phyloP scores from a whole-genome alignment of 2,113 vertebrate species.

The Microcebus griseorufus region DNA sequence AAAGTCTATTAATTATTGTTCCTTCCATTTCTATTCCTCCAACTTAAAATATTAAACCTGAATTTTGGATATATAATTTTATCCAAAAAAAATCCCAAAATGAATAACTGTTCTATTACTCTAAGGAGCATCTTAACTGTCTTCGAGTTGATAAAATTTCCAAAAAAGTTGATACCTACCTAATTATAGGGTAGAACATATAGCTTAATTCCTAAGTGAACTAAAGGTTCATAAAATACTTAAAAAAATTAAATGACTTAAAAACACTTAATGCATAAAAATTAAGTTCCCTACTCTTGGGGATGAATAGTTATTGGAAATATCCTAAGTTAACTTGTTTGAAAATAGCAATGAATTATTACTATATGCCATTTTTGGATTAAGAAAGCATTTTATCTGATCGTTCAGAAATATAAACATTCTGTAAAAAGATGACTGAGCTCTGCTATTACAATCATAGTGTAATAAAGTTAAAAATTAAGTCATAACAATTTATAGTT shows the following conservation, averaged over 20 bases:
- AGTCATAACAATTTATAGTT: neutral
- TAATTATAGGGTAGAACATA: neutral
- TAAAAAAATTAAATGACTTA: neutral
- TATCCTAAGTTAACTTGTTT: neutral
- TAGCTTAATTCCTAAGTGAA: conserved; percentile 18
- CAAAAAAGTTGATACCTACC: neutral
- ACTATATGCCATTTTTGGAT: neutral
- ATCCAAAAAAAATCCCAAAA: neutral
- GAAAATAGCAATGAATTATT: conserved; percentile 29
- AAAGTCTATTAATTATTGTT: conserved; percentile 38
- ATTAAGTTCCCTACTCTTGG: neutral
- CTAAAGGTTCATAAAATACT: conserved; percentile 41
- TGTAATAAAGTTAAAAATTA: neutral
- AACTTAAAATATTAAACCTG: conserved; percentile 36
- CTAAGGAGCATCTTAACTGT: neutral
- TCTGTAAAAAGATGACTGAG: neutral
- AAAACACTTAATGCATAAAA: too few species aligned
- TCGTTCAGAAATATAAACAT: neutral
- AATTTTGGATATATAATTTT: conserved; percentile 32
- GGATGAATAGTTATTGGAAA: neutral
- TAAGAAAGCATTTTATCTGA: neutral
- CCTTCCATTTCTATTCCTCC: neutral
- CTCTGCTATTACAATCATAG: neutral
- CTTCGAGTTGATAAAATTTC: conserved; percentile 17
- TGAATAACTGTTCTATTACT: neutral